These are phyloP conservation scores for Oxyura jamaicensis DNA, from an alignment of 2,113 vertebrate species.

Conservation along the genomic window DNA sequence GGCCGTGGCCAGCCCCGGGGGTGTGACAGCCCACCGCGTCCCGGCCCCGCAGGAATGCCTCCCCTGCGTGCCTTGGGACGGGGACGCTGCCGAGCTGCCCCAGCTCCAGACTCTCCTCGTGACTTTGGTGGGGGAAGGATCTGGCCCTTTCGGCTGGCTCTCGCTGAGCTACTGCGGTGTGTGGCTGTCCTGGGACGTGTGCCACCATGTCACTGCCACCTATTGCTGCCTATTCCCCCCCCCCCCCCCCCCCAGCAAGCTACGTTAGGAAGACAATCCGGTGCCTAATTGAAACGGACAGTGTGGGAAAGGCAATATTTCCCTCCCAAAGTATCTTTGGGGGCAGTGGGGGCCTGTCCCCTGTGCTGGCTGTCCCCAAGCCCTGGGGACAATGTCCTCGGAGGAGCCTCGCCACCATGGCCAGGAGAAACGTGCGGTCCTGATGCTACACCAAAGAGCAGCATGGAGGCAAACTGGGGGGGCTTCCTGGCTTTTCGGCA, in stretches of 20 bases:
- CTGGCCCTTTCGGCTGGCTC: background rate
- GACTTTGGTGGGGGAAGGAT: background rate
- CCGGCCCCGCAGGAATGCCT: conserved; percentile 1
- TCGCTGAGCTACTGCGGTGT: background rate
- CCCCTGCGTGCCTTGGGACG: background rate
- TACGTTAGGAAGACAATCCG: background rate
- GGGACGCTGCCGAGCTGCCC: background rate
- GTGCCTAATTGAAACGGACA: background rate
- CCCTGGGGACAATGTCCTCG: accelerated
- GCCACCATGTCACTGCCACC: background rate
- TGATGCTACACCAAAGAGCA: accelerated
- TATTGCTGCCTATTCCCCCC: background rate
- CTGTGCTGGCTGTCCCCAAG: background rate
- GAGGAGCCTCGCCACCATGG: background rate
- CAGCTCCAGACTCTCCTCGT: background rate
- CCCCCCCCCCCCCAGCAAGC: background rate
- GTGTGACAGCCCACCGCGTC: background rate
- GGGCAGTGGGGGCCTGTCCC: background rate
- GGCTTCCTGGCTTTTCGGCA: accelerated
- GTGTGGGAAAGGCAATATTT: background rate
- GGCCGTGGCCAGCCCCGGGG: background rate
- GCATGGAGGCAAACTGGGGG: background rate
- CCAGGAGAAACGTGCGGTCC: accelerated
- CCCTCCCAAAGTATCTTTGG: background rate
- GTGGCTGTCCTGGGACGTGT: background rate